Evolutionary conservation across 2,113 vertebrate genomes (phyloP).

Genomic region (Oceanites oceanicus): DNA sequence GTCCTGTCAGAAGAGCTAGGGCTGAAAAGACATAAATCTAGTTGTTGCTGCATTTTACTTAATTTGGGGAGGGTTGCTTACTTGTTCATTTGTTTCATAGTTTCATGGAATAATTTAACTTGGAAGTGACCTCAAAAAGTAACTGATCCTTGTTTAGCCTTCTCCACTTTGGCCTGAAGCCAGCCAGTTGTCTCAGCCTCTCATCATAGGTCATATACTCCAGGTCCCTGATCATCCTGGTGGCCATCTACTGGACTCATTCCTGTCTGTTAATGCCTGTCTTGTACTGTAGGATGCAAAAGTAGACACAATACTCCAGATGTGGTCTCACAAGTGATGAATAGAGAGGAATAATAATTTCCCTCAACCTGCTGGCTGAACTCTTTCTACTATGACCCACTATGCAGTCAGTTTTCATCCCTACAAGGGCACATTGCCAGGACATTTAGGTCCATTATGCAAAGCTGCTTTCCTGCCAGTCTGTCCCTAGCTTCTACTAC

Average conservation of each 20-base stretch:
- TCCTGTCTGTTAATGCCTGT: neutral
- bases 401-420: neutral
- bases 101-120: neutral
- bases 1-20: neutral
- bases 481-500: neutral
- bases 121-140: neutral
- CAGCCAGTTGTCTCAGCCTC: neutral
- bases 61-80: neutral
- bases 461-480: neutral
- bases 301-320: neutral
- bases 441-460: neutral
- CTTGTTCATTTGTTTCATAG: neutral
- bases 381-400: neutral
- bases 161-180: neutral
- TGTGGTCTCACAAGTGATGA: neutral
- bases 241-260: neutral
- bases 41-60: neutral
- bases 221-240: neutral
- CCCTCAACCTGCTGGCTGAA: neutral
- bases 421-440: neutral
- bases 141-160: neutral
- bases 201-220: neutral
- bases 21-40: neutral
- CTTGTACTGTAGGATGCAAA: neutral
- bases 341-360: neutral